These are phyloP conservation scores for Petrolisthes cinctipes DNA, from an alignment of 2,888 invertebrate genomes.

Conservation along the genomic window DNA sequence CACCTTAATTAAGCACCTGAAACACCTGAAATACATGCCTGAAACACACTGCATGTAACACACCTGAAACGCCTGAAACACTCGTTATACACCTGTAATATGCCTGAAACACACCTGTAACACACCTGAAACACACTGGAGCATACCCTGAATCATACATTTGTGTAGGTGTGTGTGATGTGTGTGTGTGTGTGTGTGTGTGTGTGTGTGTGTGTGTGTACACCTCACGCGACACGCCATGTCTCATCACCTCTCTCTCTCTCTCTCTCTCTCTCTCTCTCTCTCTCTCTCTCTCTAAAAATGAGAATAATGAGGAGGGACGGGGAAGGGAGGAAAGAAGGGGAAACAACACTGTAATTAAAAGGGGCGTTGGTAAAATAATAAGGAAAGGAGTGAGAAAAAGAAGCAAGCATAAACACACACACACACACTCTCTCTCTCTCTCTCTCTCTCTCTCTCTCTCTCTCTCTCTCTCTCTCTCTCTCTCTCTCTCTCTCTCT, in stretches of 20 bases:
- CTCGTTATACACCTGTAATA: no score
- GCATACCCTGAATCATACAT: no score
- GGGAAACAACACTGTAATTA: not conserved
- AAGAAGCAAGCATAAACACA: not conserved
- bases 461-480: not conserved
- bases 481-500: conserved; percentile 17
- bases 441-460: not conserved
- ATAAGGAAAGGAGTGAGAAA: not conserved
- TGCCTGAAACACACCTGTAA: no score
- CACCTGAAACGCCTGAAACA: no score
- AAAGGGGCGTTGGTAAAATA: not conserved
- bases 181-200: not conserved
- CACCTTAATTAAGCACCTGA: no score
- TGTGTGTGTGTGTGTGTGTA: not conserved
- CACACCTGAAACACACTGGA: no score
- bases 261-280: conserved; percentile 29
- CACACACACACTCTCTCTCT: not conserved
- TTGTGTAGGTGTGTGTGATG: not conserved
- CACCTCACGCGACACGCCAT: not conserved
- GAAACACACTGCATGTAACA: no score
- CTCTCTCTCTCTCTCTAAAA: not conserved
- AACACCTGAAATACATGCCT: no score
- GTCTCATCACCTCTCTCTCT: not conserved
- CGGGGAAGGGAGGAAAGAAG: not conserved
- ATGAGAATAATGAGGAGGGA: not conserved